Base-by-base conservation (phyloP, 2,113 vertebrate genomes). In the Saccopteryx bilineata region DNA sequence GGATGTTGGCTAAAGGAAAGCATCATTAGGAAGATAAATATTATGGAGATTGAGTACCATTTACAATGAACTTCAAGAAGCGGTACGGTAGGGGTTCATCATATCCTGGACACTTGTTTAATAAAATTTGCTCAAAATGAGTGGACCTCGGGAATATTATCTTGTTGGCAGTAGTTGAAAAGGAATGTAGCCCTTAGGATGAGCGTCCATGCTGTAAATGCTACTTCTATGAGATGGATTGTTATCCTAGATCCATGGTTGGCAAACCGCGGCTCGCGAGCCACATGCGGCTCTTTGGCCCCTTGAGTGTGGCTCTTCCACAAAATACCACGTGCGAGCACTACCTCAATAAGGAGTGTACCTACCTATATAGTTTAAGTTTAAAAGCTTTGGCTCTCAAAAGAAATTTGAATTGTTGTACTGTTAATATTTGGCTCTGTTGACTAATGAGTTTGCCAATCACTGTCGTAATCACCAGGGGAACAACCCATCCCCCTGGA, bases 11-110 rank as follows among this genome's bases (percentile, higher is more conserved):
- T 91, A 52, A n/a, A 83, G 91, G 84, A 94, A 96, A 92, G 78
- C 78, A 26, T 79, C 95, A 96, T 87, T 90, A 96, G 81, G 84
- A 96, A 96, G 91, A 76, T 60, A 96, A 96, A 85, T 88, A 91
- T 79, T 92, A 91, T 15, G 84, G 63, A 91, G 81, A 90, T 88
- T 9, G 58, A 46, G 95, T 83, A 50, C 17, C 91, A 23, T 65
- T 90, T 85, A 88, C 7, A 72, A 21, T 15, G 50, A 61, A 79
- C 46, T 95, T 93, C 17, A 66, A 91, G 68, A 13, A 54, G 48
- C 76, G 54, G 1, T 39, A n/a, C 1, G 10, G 3, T 52, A 21
- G 75, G 23, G 46, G 26, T 87, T 95, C 69, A 75, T 71, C 12
- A 1, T 6, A n/a, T 80, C 71, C 60, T 48, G 24, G 31, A 93